Percentiles rank a stretch among this genome's conserved stretches.
Evolutionary conservation across 2,113 vertebrate genomes (phyloP).

Genomic region (Scomber colias): DNA sequence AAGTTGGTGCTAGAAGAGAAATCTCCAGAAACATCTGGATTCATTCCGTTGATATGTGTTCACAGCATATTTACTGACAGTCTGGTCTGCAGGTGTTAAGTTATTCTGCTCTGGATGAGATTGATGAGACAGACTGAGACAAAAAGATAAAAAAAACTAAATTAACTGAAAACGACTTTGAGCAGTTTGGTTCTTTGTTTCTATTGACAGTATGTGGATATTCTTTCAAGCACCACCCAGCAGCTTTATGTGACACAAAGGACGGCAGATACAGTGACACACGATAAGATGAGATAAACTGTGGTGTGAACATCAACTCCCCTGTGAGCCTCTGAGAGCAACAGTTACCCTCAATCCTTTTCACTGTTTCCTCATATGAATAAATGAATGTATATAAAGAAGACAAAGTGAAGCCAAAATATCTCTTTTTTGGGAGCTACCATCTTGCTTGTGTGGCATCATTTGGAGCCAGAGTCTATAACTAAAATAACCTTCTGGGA

Average conservation of each 20-base stretch:
- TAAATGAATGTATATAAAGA: not conserved
- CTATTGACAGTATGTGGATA: not conserved
- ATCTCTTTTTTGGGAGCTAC: no score
- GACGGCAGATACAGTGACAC: slow-evolving; percentile 7
- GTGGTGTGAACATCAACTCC: slow-evolving; percentile 15
- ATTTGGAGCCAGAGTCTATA: no score
- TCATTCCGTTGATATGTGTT: no score
- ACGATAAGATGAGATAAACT: not conserved
- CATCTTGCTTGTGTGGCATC: no score
- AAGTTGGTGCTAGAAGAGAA: not conserved
- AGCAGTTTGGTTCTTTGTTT: not conserved
- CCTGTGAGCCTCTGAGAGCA: slow-evolving; percentile 13
- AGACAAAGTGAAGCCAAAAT: no score
- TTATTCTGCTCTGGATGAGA: no score
- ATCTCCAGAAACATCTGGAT: no score
- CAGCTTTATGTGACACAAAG: slow-evolving; percentile 22
- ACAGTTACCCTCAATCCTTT: slow-evolving; percentile 52
- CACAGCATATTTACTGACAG: no score
- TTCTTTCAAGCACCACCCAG: slow-evolving; percentile 15
- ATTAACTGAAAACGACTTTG: not conserved
- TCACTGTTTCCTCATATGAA: slow-evolving; percentile 16
- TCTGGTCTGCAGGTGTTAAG: no score
- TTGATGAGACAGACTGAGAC: no score
- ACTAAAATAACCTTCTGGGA: no score
- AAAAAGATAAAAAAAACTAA: no score